phyloP scores from a whole-genome alignment of 2,797 vertebrate genomes.

The Thripadectes ignobilis region DNA sequence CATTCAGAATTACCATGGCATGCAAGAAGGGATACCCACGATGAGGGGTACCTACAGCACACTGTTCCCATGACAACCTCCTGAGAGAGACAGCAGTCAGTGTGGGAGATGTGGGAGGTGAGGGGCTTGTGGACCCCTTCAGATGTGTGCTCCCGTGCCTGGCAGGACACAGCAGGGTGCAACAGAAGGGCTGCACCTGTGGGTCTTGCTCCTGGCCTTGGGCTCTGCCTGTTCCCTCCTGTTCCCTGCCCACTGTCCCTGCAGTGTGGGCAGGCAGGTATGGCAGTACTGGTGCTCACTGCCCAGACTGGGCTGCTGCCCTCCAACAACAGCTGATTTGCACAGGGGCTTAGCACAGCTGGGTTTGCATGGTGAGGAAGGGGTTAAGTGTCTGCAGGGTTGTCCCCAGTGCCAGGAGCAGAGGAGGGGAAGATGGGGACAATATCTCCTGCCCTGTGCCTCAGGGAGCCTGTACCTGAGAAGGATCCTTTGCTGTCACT shows the following conservation, averaged over 20 bases:
- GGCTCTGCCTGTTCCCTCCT: background rate
- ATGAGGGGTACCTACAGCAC: constrained; percentile 1
- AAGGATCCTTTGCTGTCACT: constrained; percentile 61
- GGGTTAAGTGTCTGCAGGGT: constrained; percentile 8
- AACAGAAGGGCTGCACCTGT: background rate
- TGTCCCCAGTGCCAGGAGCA: background rate
- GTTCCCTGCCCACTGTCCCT: background rate
- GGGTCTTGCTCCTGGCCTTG: background rate
- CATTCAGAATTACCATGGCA: background rate
- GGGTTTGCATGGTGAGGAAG: background rate
- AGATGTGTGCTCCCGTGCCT: accelerated
- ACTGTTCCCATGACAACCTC: constrained; percentile 62
- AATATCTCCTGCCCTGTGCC: background rate
- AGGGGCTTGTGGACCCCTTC: background rate
- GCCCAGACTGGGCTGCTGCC: accelerated
- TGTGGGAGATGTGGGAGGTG: background rate
- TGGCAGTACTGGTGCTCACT: background rate
- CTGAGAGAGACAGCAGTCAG: background rate
- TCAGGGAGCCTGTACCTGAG: constrained; percentile 48
- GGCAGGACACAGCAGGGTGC: background rate
- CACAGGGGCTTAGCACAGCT: accelerated
- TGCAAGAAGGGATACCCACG: background rate
- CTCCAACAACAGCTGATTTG: background rate
- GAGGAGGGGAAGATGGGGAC: background rate
- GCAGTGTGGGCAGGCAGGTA: background rate